Evolutionary conservation across 2,888 invertebrate genomes (phyloP).

Genomic region (Philhelius pedissequus): DNA sequence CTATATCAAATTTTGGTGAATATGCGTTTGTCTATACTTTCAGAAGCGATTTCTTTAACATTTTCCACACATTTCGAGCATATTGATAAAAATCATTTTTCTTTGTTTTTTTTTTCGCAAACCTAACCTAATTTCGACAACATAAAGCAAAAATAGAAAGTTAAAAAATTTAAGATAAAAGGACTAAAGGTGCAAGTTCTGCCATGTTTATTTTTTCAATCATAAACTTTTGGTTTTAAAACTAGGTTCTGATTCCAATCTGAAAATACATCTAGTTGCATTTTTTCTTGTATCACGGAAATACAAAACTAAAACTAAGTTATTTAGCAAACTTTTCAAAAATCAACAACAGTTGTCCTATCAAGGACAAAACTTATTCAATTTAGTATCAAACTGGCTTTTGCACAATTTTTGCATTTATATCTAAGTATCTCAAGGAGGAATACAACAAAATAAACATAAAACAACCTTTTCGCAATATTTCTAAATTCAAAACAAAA

Average conservation of each 20-base stretch:
- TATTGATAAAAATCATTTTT: no score
- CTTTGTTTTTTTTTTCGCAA: no score
- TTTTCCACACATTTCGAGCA: no score
- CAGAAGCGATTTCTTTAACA: no score
- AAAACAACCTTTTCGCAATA: background rate
- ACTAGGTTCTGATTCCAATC: background rate
- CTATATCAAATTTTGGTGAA: no score
- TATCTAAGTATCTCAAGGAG: background rate
- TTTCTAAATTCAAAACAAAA: background rate
- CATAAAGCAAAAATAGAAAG: no score
- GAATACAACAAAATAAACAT: background rate
- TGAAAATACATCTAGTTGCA: background rate
- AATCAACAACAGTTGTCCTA: background rate
- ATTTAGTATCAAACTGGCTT: background rate
- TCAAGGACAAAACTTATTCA: slow-evolving; percentile 2
- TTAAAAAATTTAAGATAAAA: no score
- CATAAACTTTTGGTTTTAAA: background rate
- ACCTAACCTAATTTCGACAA: no score
- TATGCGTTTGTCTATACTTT: no score
- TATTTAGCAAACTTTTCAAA: background rate
- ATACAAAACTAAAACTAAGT: background rate
- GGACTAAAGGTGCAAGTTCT: background rate
- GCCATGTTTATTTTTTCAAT: background rate
- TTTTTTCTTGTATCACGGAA: background rate
- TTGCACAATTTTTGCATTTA: background rate